A percentile compares a stretch with the other conserved stretches of the same genome.
Evolutionary conservation across 1,140 invertebrate species (phyloP).

Genomic region (Melitaea cinxia): DNA sequence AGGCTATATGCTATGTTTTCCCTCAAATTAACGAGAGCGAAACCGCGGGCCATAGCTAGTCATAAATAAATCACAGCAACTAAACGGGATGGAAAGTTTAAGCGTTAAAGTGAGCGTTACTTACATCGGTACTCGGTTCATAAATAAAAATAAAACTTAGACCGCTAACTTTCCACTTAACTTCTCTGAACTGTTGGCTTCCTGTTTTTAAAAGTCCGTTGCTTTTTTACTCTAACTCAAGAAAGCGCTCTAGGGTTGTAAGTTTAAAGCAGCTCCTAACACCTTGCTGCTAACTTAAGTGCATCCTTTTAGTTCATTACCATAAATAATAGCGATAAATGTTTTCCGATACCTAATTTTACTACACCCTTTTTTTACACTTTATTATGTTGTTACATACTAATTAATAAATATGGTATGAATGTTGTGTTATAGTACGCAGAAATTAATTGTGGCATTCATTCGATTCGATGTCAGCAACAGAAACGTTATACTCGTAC

Average conservation of each 20-base stretch:
- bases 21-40: too few relatives aligned
- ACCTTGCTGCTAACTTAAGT: constrained; percentile 54
- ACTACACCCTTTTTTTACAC: neutral
- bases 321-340: constrained; percentile 35
- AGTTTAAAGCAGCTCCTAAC: constrained; percentile 76
- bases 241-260: constrained; percentile 69
- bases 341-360: constrained; percentile 3
- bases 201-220: constrained; percentile 74
- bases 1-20: too few relatives aligned
- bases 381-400: neutral
- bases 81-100: constrained; percentile 41
- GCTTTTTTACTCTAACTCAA: constrained; percentile 68
- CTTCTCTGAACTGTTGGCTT: constrained; percentile 74
- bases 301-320: constrained; percentile 48
- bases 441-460: too few relatives aligned
- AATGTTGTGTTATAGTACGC: neutral
- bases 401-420: neutral
- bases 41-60: too few relatives aligned
- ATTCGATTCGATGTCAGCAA: too few relatives aligned
- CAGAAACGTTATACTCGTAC: too few relatives aligned
- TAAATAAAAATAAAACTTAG: constrained; percentile 72
- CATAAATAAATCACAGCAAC: constrained; percentile 31
- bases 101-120: constrained; percentile 52
- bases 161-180: constrained; percentile 76
- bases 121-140: constrained; percentile 60